Percentiles rank a stretch among this genome's conserved stretches.
These are phyloP conservation scores for Tetheella fluctuosa DNA, from an alignment of 2,888 invertebrate species.

Conservation along the genomic window DNA sequence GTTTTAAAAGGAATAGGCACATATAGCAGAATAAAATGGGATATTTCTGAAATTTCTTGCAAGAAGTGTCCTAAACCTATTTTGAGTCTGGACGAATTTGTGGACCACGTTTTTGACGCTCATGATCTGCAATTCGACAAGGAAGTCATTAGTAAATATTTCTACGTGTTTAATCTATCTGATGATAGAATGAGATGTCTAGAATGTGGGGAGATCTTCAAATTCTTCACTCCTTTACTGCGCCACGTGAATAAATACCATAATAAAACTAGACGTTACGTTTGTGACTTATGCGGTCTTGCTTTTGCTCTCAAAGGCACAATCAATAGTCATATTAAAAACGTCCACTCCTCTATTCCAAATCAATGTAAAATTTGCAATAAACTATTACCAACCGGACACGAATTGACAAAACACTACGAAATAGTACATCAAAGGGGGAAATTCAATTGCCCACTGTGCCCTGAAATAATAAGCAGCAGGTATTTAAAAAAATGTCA, in stretches of 20 bases:
- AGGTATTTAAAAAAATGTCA: conserved; percentile 19
- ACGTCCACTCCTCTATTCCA: conserved; percentile 29
- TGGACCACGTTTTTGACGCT: conserved; percentile 34
- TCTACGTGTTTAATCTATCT: conserved; percentile 45
- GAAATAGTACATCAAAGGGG: conserved; percentile 21
- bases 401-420: conserved; percentile 22
- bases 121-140: conserved; percentile 40
- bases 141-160: conserved; percentile 30
- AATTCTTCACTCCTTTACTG: conserved; percentile 52
- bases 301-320: conserved; percentile 47
- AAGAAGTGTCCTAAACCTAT: conserved; percentile 45
- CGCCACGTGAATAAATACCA: conserved; percentile 50
- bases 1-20: conserved; percentile 20
- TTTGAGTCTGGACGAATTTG: conserved; percentile 37
- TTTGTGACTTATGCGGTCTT: conserved; percentile 55
- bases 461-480: conserved; percentile 19
- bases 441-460: conserved; percentile 24
- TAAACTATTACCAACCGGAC: conserved; percentile 19
- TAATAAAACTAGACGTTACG: conserved; percentile 36
- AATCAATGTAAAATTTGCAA: conserved; percentile 26
- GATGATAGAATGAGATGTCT: conserved; percentile 48
- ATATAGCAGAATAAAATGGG: conserved; percentile 48
- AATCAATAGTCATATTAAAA: conserved; percentile 43
- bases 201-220: conserved; percentile 46
- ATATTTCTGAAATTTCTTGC: conserved; percentile 52